Evolutionary conservation across 2,113 vertebrate genomes (phyloP).

Genomic region (Triplophysa dalaica): DNA sequence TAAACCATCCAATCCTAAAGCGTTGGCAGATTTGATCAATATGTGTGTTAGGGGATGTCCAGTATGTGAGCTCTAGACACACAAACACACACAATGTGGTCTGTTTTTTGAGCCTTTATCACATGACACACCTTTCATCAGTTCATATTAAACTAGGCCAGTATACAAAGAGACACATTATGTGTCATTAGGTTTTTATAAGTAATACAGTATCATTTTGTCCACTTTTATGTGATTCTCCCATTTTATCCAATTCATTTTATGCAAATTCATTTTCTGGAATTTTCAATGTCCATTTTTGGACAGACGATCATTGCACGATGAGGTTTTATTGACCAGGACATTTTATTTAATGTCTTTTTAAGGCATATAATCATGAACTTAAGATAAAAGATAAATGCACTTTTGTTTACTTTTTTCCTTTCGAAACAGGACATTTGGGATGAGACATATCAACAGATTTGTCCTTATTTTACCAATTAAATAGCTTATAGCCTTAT

Average conservation of each 20-base stretch:
- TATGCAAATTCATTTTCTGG: background rate
- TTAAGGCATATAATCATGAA: background rate
- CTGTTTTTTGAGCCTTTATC: background rate
- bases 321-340: background rate
- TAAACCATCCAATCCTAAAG: conserved; percentile 54
- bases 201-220: no score
- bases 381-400: background rate
- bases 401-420: background rate
- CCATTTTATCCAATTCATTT: background rate
- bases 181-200: no score
- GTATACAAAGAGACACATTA: no score
- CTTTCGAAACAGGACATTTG: no score
- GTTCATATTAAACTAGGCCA: background rate
- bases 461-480: no score
- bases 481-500: no score
- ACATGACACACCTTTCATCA: background rate
- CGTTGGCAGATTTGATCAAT: background rate
- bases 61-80: background rate
- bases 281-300: background rate
- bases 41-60: no score
- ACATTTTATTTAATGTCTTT: background rate
- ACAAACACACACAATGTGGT: background rate
- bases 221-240: background rate
- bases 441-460: no score
- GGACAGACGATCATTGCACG: background rate